phyloP scores from a whole-genome alignment of 2,888 invertebrate species.

The Chrysina gloriosa region DNA sequence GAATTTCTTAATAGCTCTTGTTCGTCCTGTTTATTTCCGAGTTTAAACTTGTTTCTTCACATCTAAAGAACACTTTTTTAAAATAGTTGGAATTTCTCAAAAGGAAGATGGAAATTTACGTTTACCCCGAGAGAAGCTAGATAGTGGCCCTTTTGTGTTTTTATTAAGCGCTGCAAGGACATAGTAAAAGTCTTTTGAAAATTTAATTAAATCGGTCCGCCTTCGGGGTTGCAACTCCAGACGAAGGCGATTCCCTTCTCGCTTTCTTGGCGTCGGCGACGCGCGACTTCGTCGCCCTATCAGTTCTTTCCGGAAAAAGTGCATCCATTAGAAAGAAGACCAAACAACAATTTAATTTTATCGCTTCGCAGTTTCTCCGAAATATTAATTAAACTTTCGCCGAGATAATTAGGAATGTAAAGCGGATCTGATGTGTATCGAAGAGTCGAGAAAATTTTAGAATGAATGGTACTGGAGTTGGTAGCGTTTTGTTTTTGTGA shows the following conservation, averaged over 20 bases:
- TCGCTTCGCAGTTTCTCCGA: background rate
- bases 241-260: background rate
- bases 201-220: constrained; percentile 16
- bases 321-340: constrained; percentile 16
- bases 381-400: constrained; percentile 35
- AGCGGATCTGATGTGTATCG: constrained; percentile 21
- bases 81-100: background rate
- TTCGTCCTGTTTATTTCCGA: too few relatives aligned
- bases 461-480: background rate
- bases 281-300: background rate
- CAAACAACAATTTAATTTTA: constrained; percentile 29
- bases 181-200: constrained; percentile 7
- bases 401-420: constrained; percentile 32
- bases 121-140: constrained; percentile 2
- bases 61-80: too few relatives aligned
- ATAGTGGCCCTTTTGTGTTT: background rate
- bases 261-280: background rate
- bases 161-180: background rate
- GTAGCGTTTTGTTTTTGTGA: background rate
- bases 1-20: constrained; percentile 5
- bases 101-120: background rate
- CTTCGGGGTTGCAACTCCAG: constrained; percentile 2
- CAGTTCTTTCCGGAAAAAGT: constrained; percentile 7
- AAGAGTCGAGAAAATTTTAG: background rate
- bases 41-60: too few relatives aligned